Evolutionary conservation across 2,113 vertebrate genomes (phyloP), one percentile per base, ranked within the genome.

Genomic region (Rhynchomys soricoides): DNA sequence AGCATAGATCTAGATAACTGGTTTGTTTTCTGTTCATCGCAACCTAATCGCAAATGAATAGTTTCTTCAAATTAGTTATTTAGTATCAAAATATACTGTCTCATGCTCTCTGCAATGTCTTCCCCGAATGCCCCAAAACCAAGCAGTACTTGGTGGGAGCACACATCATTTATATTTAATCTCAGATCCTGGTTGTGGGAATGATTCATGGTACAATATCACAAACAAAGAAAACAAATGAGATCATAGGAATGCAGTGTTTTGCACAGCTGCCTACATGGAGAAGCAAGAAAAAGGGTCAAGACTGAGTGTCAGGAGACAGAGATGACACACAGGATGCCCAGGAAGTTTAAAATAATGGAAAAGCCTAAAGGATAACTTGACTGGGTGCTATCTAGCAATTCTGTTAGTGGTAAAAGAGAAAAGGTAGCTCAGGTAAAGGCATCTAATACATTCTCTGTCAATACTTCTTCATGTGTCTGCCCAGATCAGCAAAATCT

Each of bases 401-500:
- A 50, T 55, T 89, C 16, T 71, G 79, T 50, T 40, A 88, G 52
- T 8, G 26, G 62, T 31, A 70, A 55, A 37, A 68, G 45, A 24
- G 34, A 55, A 79, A 45, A 86, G 12, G 9, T 34, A 89, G 19
- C 24, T 89, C 79, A 91, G 50, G 52, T 71, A 83, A 77, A 94
- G 10, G 1, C 17, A 31, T 55, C 74, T 43, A 90, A 87, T 31
- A 74, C 70, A 64, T 37, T 6, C 34, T 77, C 71, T 66, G 43
- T 89, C 5, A 74, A n/a, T 37, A 50, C 29, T 64, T 77, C 43
- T 66, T 70, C 89, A 52, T 90, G n/a, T 74, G 22, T 86, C 75
- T 75, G 16, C 64, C 6, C 31, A 95, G 52, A 81, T 94, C 34
- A 66, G 34, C n/a, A 90, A 85, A 90, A 88, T 52, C 34, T 92